Evolutionary conservation across 2,888 invertebrate species (phyloP), one percentile per base, ranked within the genome.

Genomic region (Chrysolina haemoptera): DNA sequence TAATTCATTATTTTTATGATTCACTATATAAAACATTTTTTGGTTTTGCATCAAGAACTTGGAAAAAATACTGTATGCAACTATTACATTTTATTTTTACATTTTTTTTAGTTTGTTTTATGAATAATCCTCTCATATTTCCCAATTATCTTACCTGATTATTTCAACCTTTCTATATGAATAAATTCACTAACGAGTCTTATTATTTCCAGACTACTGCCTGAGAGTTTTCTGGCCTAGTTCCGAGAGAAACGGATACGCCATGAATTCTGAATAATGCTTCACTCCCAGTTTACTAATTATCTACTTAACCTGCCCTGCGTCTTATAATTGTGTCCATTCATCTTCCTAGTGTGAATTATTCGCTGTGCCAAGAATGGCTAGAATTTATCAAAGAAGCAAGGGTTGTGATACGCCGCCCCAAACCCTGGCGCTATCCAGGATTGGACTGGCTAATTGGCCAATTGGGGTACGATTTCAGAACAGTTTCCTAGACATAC

Each of bases 221-320:
- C 35, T 35, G 43, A 4, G 50, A 72, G 63, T 50, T 71, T 68
- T 71, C 66, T 66, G 71, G 66, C 64, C 72, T 65, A 73, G 75
- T 75, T 75, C 68, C 63, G 70, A 75, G 72, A 68, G 75, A 78
- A 79, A 80, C 70, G 68, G 77, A 76, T 77, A 76, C 68, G 76
- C 76, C 74, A 77, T 72, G 79, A 80, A 77, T 80, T 78, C 75
- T 76, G 78, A 76, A 75, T 76, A 74, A 78, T 78, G 71, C 72
- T 71, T 76, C 71, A 68, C 77, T 75, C 76, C 77, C 77, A 76
- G 79, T 78, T 80, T 79, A 81, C 81, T 82, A 82, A 82, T 82
- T 81, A 81, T 80, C 80, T 79, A 81, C 79, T 81, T 80, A 81
- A 80, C 80, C 80, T 81, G 79, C 78, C 79, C 78, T 77, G 74